phyloP scores from a whole-genome alignment of 2,888 invertebrate genomes.

The Cabera pusaria region DNA sequence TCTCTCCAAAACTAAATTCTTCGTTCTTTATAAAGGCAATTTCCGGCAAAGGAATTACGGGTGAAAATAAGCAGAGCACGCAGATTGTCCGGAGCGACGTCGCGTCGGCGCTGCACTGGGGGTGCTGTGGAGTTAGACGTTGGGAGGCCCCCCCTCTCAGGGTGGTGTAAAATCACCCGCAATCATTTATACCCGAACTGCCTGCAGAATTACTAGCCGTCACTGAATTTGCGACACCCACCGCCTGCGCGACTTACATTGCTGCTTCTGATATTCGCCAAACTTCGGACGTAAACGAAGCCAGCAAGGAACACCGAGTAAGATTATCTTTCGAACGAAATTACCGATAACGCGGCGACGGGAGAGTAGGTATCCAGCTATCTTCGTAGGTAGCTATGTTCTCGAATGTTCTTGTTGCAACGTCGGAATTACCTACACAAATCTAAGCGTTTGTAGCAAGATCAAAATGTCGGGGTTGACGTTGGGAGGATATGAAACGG shows the following conservation, averaged over 20 bases:
- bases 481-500: too few relatives aligned
- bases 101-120: conserved; percentile 76
- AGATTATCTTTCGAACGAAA: conserved; percentile 14
- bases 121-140: conserved; percentile 64
- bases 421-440: conserved; percentile 10
- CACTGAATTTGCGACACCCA: conserved; percentile 65
- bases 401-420: conserved; percentile 18
- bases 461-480: too few relatives aligned
- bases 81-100: conserved; percentile 81
- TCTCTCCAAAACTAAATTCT: conserved; percentile 63
- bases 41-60: conserved; percentile 81
- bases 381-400: conserved; percentile 12
- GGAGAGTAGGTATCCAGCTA: conserved; percentile 12
- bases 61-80: conserved; percentile 83
- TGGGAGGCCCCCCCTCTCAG: conserved; percentile 42
- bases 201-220: conserved; percentile 79
- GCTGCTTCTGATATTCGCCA: conserved; percentile 19
- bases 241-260: conserved; percentile 40
- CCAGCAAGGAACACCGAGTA: conserved; percentile 6
- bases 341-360: conserved; percentile 12
- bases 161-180: conserved; percentile 82
- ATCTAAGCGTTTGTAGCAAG: conserved; percentile 6
- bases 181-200: conserved; percentile 83
- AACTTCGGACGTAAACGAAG: conserved; percentile 5
- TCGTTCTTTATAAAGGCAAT: conserved; percentile 79